Evolutionary conservation across 2,888 invertebrate genomes (phyloP), one percentile per base, ranked within the genome.

Genomic region (Callinectes sapidus): DNA sequence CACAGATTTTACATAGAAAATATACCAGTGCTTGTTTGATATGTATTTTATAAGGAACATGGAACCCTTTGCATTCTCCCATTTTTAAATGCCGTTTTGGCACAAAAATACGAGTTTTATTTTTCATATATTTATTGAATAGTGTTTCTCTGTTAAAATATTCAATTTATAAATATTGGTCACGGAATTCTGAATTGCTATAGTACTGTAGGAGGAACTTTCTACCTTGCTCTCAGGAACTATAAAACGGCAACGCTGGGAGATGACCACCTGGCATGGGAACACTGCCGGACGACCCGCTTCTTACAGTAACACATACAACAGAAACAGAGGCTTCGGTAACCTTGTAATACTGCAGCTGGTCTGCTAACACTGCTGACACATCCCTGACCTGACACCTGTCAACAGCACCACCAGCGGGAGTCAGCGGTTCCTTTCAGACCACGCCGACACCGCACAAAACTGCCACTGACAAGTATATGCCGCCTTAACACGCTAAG

Each of bases 161-260:
- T 28, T 39, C n/a, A 86, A 61, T 86, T 86, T 39, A 55, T 55
- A 61, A 61, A 39, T 55, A 90, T 48, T 42, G 89, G 71, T 35
- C 89, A 81, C 90, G 92, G 89, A 92, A 91, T 87, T 92, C 89
- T 88, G 81, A 55, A 81, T 55, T 13, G 35, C 90, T 92, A 90
- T 71, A 81, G 55, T 89, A 87, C 18, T 35, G 85, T 90, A 91
- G n/a, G 86, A 92, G 92, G 92, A 92, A 92, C 92, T 92, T 91
- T 88, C 85, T 92, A 92, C 92, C 92, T 92, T 91, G 92, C 92
- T 92, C 92, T 71, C 88, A 92, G 90, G 92, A 92, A 92, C 92
- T 92, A 39, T 71, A 81, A 92, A 90, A 89, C 85, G 90, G 89
- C 85, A 89, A 89, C 39, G 48, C 92, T 92, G 90, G 91, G 92